Evolutionary conservation across 2,113 vertebrate genomes (phyloP), one percentile per base, ranked within the genome.

Genomic region (Plectropomus leopardus): DNA sequence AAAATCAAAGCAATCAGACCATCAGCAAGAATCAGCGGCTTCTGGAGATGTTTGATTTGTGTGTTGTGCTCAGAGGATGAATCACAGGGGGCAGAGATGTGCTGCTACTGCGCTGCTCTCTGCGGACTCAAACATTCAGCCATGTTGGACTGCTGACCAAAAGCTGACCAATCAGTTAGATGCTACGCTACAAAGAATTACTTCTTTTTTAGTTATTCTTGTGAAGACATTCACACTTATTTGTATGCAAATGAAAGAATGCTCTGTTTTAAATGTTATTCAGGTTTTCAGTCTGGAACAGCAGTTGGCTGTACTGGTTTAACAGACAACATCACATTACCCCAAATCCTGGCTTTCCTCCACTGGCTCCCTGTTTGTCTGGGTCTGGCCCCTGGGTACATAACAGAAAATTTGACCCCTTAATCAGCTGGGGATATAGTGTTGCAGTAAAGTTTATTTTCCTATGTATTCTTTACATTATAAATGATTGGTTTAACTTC

Each of bases 1-100:
- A 70, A 66, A 67, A 68, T 53, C 40, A 60, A 44, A 69, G 51
- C 40, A 59, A 66, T 59, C 51, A 53, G 57, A 74, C 17, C 51
- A 47, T 70, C 58, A 60, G 47, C 47, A 15, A 63, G 36, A 73
- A 66, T 50, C 24, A 44, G 16, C 60, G 44, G 1, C 44, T 53
- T 53, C 19, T 59, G 45, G 51, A 59, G 67, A 54, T 5, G 15
- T 42, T 61, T 32, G 36, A 11, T 42, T 61, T 32, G 36, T 40
- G 36, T 40, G 36, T 40, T 40, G 36, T 59, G 9, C 23, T 47
- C 17, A 47, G 19, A 30, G 8, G 54, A 19, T 19, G 54, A 10
- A 40, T 40, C 36, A 40, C 9, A 3, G 2, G 11, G 57, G 10
- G 15, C 32, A n/a, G 19, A 14, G 7, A 30, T 30, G 16, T 57